Conservation (phyloP, 2,888 invertebrate genomes). For the Adineta ricciae region DNA sequence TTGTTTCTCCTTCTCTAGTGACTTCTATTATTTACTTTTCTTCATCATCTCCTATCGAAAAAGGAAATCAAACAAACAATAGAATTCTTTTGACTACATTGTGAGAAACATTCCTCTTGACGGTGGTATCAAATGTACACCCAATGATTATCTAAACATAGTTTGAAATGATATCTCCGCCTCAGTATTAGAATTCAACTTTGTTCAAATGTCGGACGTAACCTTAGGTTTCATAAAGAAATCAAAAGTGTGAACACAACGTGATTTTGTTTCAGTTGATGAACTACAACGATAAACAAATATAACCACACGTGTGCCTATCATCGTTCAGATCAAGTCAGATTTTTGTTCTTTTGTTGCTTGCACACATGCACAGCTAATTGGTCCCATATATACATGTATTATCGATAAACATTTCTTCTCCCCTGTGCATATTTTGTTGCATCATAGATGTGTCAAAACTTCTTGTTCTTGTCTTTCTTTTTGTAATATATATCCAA, state of each 20-base stretch:
- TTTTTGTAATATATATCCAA: not conserved
- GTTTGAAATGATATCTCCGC: not conserved
- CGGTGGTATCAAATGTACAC: not conserved
- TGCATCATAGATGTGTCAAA: not conserved
- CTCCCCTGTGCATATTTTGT: not conserved
- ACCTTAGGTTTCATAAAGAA: not conserved
- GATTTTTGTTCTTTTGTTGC: not conserved
- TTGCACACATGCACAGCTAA: not conserved
- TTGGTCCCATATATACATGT: not conserved
- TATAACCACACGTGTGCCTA: not conserved
- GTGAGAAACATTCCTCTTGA: not conserved
- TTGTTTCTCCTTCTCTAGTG: not conserved
- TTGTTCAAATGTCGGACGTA: not conserved
- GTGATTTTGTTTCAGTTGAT: not conserved
- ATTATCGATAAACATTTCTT: not conserved
- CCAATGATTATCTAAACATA: not conserved
- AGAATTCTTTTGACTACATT: not conserved
- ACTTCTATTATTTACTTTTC: not conserved
- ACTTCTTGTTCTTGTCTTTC: not conserved
- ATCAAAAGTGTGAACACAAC: not conserved
- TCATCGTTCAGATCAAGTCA: not conserved
- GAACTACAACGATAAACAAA: constrained; percentile 9
- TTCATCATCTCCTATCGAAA: not conserved
- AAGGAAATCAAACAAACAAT: not conserved
- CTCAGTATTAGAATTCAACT: not conserved